These are phyloP conservation scores for Tenthredo livida DNA, from an alignment of 2,888 invertebrate genomes.

Conservation along the genomic window DNA sequence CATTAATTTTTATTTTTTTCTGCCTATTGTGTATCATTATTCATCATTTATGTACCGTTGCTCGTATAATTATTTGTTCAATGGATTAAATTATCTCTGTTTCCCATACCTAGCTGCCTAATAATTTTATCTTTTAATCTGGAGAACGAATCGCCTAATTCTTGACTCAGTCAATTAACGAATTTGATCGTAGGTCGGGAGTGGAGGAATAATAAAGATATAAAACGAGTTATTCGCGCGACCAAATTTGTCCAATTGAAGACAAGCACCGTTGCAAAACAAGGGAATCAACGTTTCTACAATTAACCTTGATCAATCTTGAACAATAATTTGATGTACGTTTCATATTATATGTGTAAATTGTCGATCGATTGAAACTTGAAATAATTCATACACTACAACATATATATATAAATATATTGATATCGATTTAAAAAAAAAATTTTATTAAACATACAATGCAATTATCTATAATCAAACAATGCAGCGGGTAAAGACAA, in stretches of 20 bases:
- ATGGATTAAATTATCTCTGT: background rate
- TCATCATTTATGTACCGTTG: background rate
- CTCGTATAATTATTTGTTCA: background rate
- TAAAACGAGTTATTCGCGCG: background rate
- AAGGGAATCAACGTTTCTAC: background rate
- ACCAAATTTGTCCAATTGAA: background rate
- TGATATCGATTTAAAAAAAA: no score
- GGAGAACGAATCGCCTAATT: background rate
- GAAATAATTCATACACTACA: background rate
- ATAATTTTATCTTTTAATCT: background rate
- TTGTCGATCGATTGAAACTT: background rate
- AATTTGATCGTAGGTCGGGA: constrained; percentile 11
- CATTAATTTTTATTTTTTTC: background rate
- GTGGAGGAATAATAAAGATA: background rate
- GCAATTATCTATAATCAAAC: background rate
- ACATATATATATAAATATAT: background rate
- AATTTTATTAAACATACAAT: background rate
- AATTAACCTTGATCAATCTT: background rate
- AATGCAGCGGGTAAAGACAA: background rate
- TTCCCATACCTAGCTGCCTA: background rate
- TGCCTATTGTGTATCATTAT: background rate
- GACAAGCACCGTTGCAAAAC: background rate
- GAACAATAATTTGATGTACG: background rate
- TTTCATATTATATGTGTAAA: background rate
- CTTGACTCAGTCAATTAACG: background rate